Percentiles rank a stretch among this genome's conserved stretches.
Evolutionary conservation across 2,797 vertebrate species (phyloP).

Genomic region (Gambelia wislizenii): DNA sequence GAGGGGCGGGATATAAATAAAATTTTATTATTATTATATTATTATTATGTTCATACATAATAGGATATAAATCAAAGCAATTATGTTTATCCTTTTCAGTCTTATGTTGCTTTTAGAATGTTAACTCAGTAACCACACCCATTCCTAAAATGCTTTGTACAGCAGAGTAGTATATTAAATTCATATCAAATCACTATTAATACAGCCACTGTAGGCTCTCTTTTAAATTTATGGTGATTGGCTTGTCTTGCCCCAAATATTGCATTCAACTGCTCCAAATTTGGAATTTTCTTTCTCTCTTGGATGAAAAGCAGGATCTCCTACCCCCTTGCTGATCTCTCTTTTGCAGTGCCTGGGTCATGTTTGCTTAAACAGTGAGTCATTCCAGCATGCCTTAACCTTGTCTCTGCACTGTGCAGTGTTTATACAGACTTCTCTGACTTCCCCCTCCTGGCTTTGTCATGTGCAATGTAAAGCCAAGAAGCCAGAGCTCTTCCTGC

Average conservation of each 20-base stretch:
- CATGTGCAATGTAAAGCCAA: constrained; percentile 8
- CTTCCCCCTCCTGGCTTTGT: constrained; percentile 15
- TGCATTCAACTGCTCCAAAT: constrained; percentile 30
- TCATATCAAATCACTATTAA: constrained; percentile 17
- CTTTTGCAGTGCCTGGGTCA: constrained; percentile 12
- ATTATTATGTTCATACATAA: not conserved
- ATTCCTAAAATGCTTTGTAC: not conserved
- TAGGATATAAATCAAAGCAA: not conserved
- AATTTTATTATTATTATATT: too few species aligned
- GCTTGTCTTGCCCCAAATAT: not conserved
- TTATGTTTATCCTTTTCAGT: not conserved
- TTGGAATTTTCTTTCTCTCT: constrained; percentile 20
- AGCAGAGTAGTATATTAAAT: not conserved
- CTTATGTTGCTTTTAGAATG: not conserved
- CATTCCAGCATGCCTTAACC: constrained; percentile 35
- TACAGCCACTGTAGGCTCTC: not conserved
- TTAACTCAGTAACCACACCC: not conserved
- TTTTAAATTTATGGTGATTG: constrained; percentile 17
- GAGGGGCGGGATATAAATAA: too few species aligned
- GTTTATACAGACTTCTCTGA: constrained; percentile 36
- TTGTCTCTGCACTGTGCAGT: constrained; percentile 19
- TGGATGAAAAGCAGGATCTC: constrained; percentile 25
- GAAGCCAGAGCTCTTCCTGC: constrained; percentile 12
- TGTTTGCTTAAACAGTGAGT: constrained; percentile 42
- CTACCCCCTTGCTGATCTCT: not conserved